Evolutionary conservation across 2,113 vertebrate genomes (phyloP), one percentile per base, ranked within the genome.

Genomic region (Leucoraja erinaceus): DNA sequence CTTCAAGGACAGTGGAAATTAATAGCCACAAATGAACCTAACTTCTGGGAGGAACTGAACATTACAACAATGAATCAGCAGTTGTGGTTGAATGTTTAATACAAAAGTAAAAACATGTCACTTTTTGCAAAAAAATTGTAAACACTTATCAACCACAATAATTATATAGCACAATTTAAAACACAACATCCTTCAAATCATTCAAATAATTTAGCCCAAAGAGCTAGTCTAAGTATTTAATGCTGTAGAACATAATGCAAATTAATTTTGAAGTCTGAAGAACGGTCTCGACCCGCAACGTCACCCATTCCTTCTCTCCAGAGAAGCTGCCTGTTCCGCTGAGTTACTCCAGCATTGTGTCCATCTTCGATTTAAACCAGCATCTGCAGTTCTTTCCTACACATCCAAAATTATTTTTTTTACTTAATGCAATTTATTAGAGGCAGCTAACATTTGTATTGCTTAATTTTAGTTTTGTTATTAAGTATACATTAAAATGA

Each of bases 1-100:
- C 25, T 61, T 4, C 54, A 84, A 28, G 1, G 28, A 84, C 14
- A 81, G 11, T 59, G 9, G 18, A 38, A 54, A 20, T 54, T 47
- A 78, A 56, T 84, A 78, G 31, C 5, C 33, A 33, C 3, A 78
- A 84, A 84, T 83, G 20, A 18, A 5, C 22, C 54, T n/a, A 25
- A 59, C 22, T 84, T 56, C 56, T 54, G 28, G 10, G 38, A 18
- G 38, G 5, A 47, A 81, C 12, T 86, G 8, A 63, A 63, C 8
- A 5, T 14, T 25, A 28, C 25, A 61, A 86, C 28, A 20, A 86
- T 28, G 1, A 56, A 14, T 61, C 61, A 28, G n/a, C 10, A 86
- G 59, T 25, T 61, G 86, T 38, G 61, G 68, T 63, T 90, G 33
- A n/a, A 88, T 88, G n/a, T 88, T 88, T 84, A 28, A 56, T 63